These are phyloP conservation scores for Cheilosia soror DNA, from an alignment of 2,888 invertebrate species.

Conservation along the genomic window DNA sequence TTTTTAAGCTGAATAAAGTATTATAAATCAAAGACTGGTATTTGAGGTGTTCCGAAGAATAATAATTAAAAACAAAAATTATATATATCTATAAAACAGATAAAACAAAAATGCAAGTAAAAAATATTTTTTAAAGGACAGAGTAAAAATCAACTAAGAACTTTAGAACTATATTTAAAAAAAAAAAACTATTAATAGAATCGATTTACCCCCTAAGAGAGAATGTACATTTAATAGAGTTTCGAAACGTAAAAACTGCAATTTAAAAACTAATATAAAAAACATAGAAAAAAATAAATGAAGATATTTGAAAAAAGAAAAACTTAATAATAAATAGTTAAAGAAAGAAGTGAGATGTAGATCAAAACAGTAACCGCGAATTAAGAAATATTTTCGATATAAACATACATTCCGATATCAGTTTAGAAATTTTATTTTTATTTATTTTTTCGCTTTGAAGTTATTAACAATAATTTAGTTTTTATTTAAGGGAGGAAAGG, in stretches of 20 bases:
- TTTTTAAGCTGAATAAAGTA: constrained; percentile 77
- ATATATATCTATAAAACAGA: constrained; percentile 37
- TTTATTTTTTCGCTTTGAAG: constrained; percentile 13
- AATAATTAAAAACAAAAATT: constrained; percentile 78
- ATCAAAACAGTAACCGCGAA: constrained; percentile 53
- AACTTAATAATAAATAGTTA: constrained; percentile 41
- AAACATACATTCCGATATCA: constrained; percentile 59
- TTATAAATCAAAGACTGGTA: constrained; percentile 84
- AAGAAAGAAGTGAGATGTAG: constrained; percentile 46
- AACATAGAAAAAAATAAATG: constrained; percentile 23
- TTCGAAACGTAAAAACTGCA: constrained; percentile 34
- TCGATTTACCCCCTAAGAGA: constrained; percentile 67
- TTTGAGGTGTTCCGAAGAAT: constrained; percentile 84
- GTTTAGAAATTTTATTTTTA: background rate
- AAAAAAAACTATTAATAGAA: constrained; percentile 56
- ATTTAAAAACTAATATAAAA: constrained; percentile 47
- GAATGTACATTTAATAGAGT: constrained; percentile 48
- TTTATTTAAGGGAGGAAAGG: background rate
- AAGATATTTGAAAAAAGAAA: constrained; percentile 37
- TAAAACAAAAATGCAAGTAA: constrained; percentile 53
- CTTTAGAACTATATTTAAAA: constrained; percentile 65
- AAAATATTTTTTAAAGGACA: constrained; percentile 69
- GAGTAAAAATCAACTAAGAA: constrained; percentile 64
- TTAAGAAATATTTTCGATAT: constrained; percentile 50
- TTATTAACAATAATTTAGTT: constrained; percentile 1